Evolutionary conservation across 2,888 invertebrate species (phyloP), one percentile per base, ranked within the genome.

Genomic region (Salticus scenicus): DNA sequence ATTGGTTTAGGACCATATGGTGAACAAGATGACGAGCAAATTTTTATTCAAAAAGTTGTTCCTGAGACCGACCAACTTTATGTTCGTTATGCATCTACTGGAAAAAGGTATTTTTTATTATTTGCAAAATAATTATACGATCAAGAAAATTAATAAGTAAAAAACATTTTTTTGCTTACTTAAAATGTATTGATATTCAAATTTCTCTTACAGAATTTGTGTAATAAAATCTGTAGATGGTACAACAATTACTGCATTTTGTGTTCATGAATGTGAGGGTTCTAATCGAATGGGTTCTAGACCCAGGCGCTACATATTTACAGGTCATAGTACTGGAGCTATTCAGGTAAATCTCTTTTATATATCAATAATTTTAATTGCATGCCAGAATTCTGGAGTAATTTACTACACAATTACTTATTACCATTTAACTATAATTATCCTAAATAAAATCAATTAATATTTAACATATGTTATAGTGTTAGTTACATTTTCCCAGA

Each of bases 201-300:
- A n/a, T n/a, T 47, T 17, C 2, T 47, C 17, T 47, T 66, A 79
- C 91, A 95, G 98, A 89, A 96, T 98, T 28, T 98, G 98, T 92
- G 95, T 97, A 5, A 97, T 99, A 88, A 95, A 96, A 89, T 97
- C 98, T 0, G 97, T 98, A 24, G 99, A 99, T 92, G 95, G 95
- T 0, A 96, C 97, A 14, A 95, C 95, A 17, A 97, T 99, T 79
- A 97, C 97, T 76, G 96, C 98, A 20, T 99, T 98, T 92, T 96
- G 96, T 91, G 97, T 98, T 14, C 98, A 98, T 90, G 98, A 99
- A 92, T 98, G 98, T 91, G 99, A 99, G 91, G 98, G 98, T 0
- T 97, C 98, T 0, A 95, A 96, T 90, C 93, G 98, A 20, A 96
- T 97, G 95, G 97, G 96, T 0, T 96, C 96, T 12, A 92, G 95